Percentiles rank a stretch among this genome's conserved stretches.
These are phyloP conservation scores for Aricia artaxerxes DNA, from an alignment of 2,888 invertebrate genomes.

Conservation along the genomic window DNA sequence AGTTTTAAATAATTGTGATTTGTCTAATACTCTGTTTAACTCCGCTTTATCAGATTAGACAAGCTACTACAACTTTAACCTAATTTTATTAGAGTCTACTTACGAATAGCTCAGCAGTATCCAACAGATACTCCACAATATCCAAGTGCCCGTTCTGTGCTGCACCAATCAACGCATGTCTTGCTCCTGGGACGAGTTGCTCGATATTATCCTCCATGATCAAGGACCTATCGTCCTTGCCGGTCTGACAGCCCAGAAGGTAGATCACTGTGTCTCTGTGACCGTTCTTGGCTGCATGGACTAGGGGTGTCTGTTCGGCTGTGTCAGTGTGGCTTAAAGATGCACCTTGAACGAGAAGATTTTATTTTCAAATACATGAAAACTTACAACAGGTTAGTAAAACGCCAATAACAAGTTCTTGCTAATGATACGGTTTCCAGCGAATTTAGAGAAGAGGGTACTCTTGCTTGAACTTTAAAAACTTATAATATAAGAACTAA, in stretches of 20 bases:
- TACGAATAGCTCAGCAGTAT: conserved; percentile 90
- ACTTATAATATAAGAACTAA: no score
- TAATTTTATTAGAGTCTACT: conserved; percentile 61
- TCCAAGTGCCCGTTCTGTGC: conserved; percentile 92
- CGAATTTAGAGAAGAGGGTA: no score
- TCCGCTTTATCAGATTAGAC: no score
- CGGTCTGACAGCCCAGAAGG: conserved; percentile 86
- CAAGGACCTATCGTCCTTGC: conserved; percentile 84
- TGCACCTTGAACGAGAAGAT: conserved; percentile 70
- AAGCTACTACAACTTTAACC: no score
- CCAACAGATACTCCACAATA: conserved; percentile 93
- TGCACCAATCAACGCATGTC: conserved; percentile 93
- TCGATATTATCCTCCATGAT: conserved; percentile 80
- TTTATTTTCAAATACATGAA: not conserved
- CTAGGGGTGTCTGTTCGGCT: conserved; percentile 91
- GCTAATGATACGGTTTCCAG: no score
- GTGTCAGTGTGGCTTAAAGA: conserved; percentile 89
- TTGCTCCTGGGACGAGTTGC: conserved; percentile 87
- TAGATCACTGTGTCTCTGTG: conserved; percentile 93
- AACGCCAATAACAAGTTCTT: no score
- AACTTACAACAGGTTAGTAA: not conserved
- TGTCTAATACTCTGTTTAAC: no score
- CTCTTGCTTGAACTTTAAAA: no score
- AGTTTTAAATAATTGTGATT: no score
- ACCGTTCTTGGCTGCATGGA: conserved; percentile 94